These are phyloP conservation scores for Cyphomyrmex costatus DNA, from an alignment of 1,140 invertebrate species.

Conservation along the genomic window DNA sequence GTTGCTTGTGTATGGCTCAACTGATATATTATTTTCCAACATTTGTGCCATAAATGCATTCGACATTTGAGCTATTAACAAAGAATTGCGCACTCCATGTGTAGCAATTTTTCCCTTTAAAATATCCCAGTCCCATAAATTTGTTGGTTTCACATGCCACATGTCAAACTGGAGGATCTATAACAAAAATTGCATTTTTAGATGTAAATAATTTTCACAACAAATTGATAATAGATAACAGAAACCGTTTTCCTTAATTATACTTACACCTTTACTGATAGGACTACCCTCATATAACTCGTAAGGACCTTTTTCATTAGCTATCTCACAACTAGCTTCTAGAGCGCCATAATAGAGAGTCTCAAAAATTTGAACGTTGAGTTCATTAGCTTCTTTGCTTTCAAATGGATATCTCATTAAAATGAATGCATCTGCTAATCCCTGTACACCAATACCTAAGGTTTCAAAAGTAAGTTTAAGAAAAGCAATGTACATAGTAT, in stretches of 20 bases:
- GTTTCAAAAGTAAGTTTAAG: neutral
- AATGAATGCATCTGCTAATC: constrained; percentile 98
- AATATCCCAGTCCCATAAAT: constrained; percentile 95
- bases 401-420: constrained; percentile 97
- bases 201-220: neutral
- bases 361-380: constrained; percentile 99
- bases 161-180: constrained; percentile 98
- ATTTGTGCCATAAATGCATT: constrained; percentile 99
- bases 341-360: constrained; percentile 99
- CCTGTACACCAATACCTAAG: constrained; percentile 95
- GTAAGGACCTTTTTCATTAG: constrained; percentile 94
- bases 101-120: constrained; percentile 95
- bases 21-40: constrained; percentile 98
- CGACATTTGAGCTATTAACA: constrained; percentile 98
- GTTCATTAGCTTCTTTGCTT: constrained; percentile 92
- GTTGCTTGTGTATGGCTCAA: constrained; percentile 99
- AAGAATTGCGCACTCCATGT: constrained; percentile 97
- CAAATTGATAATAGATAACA: neutral
- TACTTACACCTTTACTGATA: constrained; percentile 94
- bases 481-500: neutral
- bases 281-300: constrained; percentile 96
- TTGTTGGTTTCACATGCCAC: constrained; percentile 96
- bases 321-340: constrained; percentile 98
- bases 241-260: neutral
- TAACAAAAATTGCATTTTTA: constrained; percentile 37